Evolutionary conservation across 2,888 invertebrate species (phyloP), one percentile per base, ranked within the genome.

Genomic region (Elysia crispata): DNA sequence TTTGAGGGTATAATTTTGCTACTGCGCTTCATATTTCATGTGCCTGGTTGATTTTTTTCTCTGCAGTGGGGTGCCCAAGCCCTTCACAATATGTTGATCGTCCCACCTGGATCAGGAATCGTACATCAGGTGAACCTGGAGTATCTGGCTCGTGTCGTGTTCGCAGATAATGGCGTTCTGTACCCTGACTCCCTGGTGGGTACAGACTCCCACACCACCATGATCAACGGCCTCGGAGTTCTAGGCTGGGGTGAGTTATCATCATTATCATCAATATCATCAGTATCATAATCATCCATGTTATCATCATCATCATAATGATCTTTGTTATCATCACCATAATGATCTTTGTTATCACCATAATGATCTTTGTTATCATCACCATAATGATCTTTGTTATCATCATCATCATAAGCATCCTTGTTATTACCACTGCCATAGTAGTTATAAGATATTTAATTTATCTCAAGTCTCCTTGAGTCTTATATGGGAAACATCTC

Each of bases 71-170:
- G 98, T 31, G 97, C 98, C 0, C 96, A 96, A 88, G 96, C 98
- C 0, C 97, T 99, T 87, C 94, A 96, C 91, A 99, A 99, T 90
- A 97, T 99, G 96, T 92, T 97, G 86, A 98, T 99, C 77, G 98
- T 99, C 0, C 99, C 99, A 0, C 99, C 99, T 0, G 99, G 99
- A 0, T 98, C 97, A 73, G 99, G 99, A 6, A 99, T 99, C 83
- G 97, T 98, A 0, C 99, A 99, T 93, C 99, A 99, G 94, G 98
- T 99, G 0, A 99, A 99, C 93, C 93, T 99, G 90, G 98, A 98
- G 92, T 98, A 98, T 91, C 92, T 99, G 73, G 97, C 96, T 0
- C 93, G 96, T 80, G 97, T 98, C 20, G 98, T 98, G 54, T 98
- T 98, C 91, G 89, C 86, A 62, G 86, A 94, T 23, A 93, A 94